A percentile compares a stretch with the other conserved stretches of the same genome.
Evolutionary conservation across 2,888 invertebrate genomes (phyloP).

Genomic region (Polia nebulosa): DNA sequence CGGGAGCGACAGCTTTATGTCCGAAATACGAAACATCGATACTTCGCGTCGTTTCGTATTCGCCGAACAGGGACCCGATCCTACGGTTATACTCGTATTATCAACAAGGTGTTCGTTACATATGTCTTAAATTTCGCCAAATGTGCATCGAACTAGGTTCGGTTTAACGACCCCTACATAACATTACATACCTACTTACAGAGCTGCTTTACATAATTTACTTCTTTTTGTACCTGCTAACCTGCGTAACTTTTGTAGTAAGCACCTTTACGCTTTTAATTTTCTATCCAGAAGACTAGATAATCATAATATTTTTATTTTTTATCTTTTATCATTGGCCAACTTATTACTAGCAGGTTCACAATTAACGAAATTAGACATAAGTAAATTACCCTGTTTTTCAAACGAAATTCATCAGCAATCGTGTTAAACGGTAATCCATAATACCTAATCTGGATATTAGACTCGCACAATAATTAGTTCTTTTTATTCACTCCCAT

Average conservation of each 20-base stretch:
- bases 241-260: background rate
- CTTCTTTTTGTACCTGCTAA: background rate
- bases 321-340: background rate
- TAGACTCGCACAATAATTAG: background rate
- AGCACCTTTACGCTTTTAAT: background rate
- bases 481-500: too few species aligned
- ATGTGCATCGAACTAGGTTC: conserved; percentile 51
- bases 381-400: background rate
- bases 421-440: background rate
- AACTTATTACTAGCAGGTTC: background rate
- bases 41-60: conserved; percentile 52
- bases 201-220: conserved; percentile 10
- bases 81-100: conserved; percentile 39
- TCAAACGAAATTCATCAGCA: background rate
- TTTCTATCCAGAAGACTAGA: background rate
- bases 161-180: conserved; percentile 51
- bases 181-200: background rate
- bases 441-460: background rate
- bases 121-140: conserved; percentile 59
- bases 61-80: conserved; percentile 42
- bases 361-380: background rate
- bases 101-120: conserved; percentile 51
- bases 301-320: background rate
- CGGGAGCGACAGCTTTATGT: conserved; percentile 58
- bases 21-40: conserved; percentile 65